These are phyloP conservation scores for Drosophila putrida DNA, from an alignment of 2,888 invertebrate genomes.

Conservation along the genomic window DNA sequence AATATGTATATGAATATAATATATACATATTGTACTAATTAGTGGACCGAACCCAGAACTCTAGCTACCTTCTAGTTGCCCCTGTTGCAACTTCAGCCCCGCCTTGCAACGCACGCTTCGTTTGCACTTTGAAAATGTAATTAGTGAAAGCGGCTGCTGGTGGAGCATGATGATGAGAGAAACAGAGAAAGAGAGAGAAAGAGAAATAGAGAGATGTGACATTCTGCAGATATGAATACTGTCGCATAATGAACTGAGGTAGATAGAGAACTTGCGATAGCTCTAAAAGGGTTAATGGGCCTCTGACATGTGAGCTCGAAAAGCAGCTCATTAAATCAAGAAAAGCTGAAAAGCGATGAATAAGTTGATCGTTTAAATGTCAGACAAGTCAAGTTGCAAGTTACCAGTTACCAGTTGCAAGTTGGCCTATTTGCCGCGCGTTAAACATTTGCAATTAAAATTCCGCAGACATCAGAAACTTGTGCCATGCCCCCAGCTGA, in stretches of 20 bases:
- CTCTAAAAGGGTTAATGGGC: constrained; percentile 70
- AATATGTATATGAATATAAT: constrained; percentile 1
- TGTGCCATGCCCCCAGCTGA: constrained; percentile 1
- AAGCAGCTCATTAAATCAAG: constrained; percentile 51
- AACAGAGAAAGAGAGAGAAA: constrained; percentile 1
- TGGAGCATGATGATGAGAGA: constrained; percentile 19
- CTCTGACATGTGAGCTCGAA: constrained; percentile 63
- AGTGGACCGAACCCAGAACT: constrained; percentile 58
- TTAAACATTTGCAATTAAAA: constrained; percentile 67
- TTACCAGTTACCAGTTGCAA: constrained; percentile 7
- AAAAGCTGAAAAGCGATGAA: constrained; percentile 3
- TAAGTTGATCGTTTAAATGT: constrained; percentile 27
- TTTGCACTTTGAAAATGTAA: constrained; percentile 81
- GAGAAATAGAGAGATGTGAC: constrained; percentile 23
- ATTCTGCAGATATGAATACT: constrained; percentile 68
- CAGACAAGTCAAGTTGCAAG: constrained; percentile 18
- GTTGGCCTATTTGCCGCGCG: constrained; percentile 15
- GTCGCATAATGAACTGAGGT: constrained; percentile 76
- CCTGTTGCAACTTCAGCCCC: constrained; percentile 11
- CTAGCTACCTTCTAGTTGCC: constrained; percentile 44
- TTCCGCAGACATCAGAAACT: constrained; percentile 58
- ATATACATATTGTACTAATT: constrained; percentile 71
- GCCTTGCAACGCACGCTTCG: constrained; percentile 72
- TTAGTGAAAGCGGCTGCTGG: constrained; percentile 72
- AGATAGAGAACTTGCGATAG: constrained; percentile 64